phyloP scores from a whole-genome alignment of 2,113 vertebrate genomes.

The Bos javanicus region DNA sequence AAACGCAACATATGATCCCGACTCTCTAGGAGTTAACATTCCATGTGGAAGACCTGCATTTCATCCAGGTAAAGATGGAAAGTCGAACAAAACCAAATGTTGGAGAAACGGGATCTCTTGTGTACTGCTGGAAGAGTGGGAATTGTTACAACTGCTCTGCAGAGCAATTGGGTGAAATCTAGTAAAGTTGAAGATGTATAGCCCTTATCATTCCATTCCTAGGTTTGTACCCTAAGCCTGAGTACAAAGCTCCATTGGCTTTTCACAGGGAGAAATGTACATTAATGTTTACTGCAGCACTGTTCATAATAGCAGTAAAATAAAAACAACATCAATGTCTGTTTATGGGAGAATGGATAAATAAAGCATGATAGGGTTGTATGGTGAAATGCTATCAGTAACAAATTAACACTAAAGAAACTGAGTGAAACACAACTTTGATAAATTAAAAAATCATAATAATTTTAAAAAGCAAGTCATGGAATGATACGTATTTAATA shows the following conservation, averaged over 20 bases:
- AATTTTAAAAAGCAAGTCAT: neutral
- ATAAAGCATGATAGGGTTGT: neutral
- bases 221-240: neutral
- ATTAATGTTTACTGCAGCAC: neutral
- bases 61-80: neutral
- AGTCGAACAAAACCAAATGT: neutral
- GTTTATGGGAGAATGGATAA: neutral
- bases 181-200: neutral
- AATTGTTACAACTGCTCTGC: neutral
- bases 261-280: neutral
- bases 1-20: neutral
- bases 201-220: neutral
- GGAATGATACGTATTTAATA: neutral
- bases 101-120: neutral
- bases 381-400: neutral
- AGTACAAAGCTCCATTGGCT: neutral
- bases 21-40: neutral
- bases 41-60: too few species aligned
- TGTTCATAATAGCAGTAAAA: neutral
- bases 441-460: neutral
- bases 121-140: neutral
- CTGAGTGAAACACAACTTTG: neutral
- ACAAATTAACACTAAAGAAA: neutral
- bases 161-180: neutral
- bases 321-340: neutral